Conservation (phyloP, 2,797 vertebrate genomes). For the Balearica regulorum region DNA sequence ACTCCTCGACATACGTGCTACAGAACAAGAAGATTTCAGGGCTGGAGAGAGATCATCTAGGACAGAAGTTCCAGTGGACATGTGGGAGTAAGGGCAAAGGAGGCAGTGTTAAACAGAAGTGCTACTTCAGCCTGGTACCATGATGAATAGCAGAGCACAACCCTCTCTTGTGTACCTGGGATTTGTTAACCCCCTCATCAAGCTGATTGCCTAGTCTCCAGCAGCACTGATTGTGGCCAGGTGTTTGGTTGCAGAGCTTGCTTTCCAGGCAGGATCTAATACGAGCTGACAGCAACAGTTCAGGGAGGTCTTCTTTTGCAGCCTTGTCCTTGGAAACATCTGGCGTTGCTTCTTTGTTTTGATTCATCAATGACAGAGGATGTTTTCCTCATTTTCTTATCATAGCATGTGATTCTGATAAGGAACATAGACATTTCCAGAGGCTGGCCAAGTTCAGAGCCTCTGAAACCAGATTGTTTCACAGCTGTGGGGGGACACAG, state of each 20-base stretch:
- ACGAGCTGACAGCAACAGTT: not conserved
- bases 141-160: not conserved
- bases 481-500: not conserved
- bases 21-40: not conserved
- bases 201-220: not conserved
- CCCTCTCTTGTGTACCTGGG: not conserved
- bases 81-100: not conserved
- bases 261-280: not conserved
- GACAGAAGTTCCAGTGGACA: not conserved
- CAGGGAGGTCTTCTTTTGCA: not conserved
- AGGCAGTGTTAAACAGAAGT: not conserved
- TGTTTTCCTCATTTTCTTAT: not conserved
- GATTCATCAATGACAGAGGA: not conserved
- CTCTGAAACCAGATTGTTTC: not conserved
- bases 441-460: not conserved
- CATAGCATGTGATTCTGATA: not conserved
- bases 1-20: not conserved
- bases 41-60: not conserved
- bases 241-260: not conserved
- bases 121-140: rapidly evolving
- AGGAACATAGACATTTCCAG: not conserved
- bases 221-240: not conserved
- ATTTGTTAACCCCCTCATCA: not conserved
- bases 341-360: not conserved
- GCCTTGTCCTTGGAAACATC: not conserved